Evolutionary conservation across 2,797 vertebrate genomes (phyloP).

Genomic region (Oryzias sinensis): DNA sequence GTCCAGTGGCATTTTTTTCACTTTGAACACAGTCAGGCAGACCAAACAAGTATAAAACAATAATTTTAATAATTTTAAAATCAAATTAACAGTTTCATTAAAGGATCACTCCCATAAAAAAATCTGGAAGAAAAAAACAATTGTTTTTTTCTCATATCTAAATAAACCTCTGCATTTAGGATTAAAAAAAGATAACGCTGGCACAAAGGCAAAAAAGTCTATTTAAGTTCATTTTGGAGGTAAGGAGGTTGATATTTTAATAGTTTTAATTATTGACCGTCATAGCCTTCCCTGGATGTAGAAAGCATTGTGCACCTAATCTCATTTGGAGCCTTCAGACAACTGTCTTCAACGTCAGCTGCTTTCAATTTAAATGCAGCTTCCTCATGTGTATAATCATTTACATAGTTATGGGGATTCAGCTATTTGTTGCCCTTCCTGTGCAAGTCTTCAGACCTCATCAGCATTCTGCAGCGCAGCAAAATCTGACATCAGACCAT

Average conservation of each 20-base stretch:
- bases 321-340: conserved; percentile 43
- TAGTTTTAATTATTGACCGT: conserved; percentile 51
- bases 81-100: no score
- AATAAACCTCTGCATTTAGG: not conserved
- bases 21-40: conserved; percentile 8
- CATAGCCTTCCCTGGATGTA: conserved; percentile 39
- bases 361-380: conserved; percentile 64
- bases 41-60: no score
- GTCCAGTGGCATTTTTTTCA: conserved; percentile 18
- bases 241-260: conserved; percentile 17
- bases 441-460: conserved; percentile 19
- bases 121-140: no score
- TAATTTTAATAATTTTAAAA: no score
- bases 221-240: conserved; percentile 20
- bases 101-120: no score
- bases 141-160: no score
- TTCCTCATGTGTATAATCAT: conserved; percentile 43
- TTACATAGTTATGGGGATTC: conserved; percentile 57
- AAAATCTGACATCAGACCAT: conserved; percentile 18
- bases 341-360: conserved; percentile 57
- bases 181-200: conserved; percentile 14
- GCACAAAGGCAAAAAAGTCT: conserved; percentile 13
- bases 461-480: conserved; percentile 7
- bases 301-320: conserved; percentile 38
- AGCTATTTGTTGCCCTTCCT: conserved; percentile 50